phyloP scores from a whole-genome alignment of 2,797 vertebrate species.

The Chiroxiphia lanceolata region DNA sequence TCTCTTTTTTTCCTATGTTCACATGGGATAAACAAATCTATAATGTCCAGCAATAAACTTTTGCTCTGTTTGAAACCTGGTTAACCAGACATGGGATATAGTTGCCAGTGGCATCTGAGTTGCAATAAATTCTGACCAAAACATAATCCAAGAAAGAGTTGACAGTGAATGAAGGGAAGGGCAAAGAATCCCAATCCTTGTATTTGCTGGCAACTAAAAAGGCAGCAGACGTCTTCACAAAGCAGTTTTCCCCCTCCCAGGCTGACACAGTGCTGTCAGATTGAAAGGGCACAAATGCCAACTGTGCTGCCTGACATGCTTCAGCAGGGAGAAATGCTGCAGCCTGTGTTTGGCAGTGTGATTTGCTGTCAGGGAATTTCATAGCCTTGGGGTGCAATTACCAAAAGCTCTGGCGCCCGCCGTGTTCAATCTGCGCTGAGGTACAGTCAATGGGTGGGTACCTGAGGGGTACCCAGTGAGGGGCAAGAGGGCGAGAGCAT shows the following conservation, averaged over 20 bases:
- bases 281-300: neutral
- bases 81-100: neutral
- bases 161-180: neutral
- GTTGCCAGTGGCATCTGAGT: neutral
- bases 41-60: neutral
- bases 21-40: neutral
- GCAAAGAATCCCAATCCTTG: neutral
- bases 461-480: neutral
- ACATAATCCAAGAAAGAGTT: neutral
- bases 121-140: neutral
- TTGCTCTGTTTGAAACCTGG: neutral
- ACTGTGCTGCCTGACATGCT: slow-evolving; percentile 9
- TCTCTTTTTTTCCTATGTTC: neutral
- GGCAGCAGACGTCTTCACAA: slow-evolving; percentile 17
- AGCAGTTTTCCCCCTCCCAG: neutral
- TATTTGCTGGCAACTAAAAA: slow-evolving; percentile 33
- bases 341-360: neutral
- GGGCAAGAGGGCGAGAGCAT: neutral
- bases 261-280: neutral
- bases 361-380: slow-evolving; percentile 24
- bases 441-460: neutral
- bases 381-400: slow-evolving; percentile 30
- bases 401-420: neutral
- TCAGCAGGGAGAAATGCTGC: slow-evolving; percentile 11
- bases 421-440: neutral